Conservation (phyloP, 2,797 vertebrate species). For the Fistularia commersonii region DNA sequence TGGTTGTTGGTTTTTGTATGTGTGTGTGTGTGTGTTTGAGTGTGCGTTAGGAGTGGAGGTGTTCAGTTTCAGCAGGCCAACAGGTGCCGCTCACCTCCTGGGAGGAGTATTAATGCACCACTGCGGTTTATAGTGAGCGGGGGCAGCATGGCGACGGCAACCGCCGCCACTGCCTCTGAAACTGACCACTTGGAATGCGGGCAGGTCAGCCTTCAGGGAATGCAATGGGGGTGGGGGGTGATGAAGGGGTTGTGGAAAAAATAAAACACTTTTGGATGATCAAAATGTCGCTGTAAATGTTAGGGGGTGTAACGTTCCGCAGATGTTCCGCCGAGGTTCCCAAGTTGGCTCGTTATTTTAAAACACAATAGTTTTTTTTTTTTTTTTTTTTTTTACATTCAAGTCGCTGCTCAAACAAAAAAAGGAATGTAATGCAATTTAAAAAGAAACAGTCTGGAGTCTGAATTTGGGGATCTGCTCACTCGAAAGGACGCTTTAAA, state of each 20-base stretch:
- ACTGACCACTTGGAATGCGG: conserved; percentile 65
- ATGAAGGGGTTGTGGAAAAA: conserved; percentile 16
- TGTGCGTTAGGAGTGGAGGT: conserved; percentile 38
- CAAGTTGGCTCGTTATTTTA: too few species aligned
- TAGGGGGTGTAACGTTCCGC: too few species aligned
- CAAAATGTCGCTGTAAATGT: too few species aligned
- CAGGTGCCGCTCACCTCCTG: conserved; percentile 68
- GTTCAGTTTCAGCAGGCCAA: conserved; percentile 64
- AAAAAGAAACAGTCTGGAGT: too few species aligned
- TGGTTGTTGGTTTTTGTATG: too few species aligned
- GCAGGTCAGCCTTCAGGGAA: conserved; percentile 58
- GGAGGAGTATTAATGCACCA: conserved; percentile 61
- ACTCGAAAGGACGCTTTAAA: too few species aligned
- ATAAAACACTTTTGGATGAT: conserved; percentile 17
- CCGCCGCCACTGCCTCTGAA: conserved; percentile 51
- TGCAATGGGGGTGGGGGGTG: conserved; percentile 23
- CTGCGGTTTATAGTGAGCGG: conserved; percentile 50
- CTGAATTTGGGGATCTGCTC: too few species aligned
- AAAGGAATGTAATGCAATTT: too few species aligned
- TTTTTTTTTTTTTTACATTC: too few species aligned
- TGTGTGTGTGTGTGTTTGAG: not conserved
- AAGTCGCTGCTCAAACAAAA: too few species aligned
- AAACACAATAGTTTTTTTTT: too few species aligned
- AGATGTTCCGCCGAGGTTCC: too few species aligned
- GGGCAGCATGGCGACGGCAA: conserved; percentile 19